phyloP scores from a whole-genome alignment of 1,140 invertebrate species.

The Macrobrachium rosenbergii region DNA sequence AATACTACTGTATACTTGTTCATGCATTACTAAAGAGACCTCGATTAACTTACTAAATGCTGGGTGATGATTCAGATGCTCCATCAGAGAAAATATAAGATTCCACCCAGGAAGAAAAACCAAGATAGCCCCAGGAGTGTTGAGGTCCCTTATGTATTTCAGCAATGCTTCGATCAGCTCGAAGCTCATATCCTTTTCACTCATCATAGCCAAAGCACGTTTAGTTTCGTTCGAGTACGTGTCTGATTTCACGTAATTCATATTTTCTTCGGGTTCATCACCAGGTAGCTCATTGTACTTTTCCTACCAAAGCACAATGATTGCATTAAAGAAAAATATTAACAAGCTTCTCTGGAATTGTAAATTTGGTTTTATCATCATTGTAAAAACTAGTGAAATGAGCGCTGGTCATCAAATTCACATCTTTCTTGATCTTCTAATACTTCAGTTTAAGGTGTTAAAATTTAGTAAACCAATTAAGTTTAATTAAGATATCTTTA shows the following conservation, averaged over 20 bases:
- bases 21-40: constrained; percentile 5
- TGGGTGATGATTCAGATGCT: constrained; percentile 83
- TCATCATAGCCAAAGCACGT: constrained; percentile 81
- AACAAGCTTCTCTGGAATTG: too few species aligned
- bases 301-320: constrained; percentile 63
- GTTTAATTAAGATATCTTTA: too few species aligned
- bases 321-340: too few species aligned
- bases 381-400: too few species aligned
- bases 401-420: too few species aligned
- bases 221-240: constrained; percentile 76
- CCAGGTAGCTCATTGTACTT: constrained; percentile 67
- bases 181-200: constrained; percentile 92
- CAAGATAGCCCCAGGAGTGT: constrained; percentile 86
- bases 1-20: too few species aligned
- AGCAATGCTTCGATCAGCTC: constrained; percentile 90
- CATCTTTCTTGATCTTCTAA: too few species aligned
- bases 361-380: too few species aligned
- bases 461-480: too few species aligned
- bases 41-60: constrained; percentile 76
- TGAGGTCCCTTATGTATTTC: constrained; percentile 80
- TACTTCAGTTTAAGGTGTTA: too few species aligned
- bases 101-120: constrained; percentile 96
- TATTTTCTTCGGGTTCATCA: constrained; percentile 69
- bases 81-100: constrained; percentile 92
- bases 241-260: constrained; percentile 57